Percentiles rank a stretch among this genome's conserved stretches.
Conservation (phyloP, 53 echinoderm and acorn worm genomes). For the Patiria pectinifera region DNA sequence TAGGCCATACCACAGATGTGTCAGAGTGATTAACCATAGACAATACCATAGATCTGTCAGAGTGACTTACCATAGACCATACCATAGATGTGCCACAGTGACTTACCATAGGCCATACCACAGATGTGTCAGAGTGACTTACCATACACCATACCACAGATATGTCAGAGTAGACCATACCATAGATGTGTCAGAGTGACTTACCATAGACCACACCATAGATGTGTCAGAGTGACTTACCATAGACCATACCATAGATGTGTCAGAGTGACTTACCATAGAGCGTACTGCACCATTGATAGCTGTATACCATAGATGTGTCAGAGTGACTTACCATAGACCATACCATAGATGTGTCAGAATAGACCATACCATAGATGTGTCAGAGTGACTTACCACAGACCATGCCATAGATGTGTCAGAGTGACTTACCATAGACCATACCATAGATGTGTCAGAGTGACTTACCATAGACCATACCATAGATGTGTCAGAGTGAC, state of each 20-base stretch:
- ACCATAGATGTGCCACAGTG: conserved; percentile 74
- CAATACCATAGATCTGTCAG: conserved; percentile 73
- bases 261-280: conserved; percentile 72
- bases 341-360: conserved; percentile 36
- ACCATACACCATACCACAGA: too few relatives aligned
- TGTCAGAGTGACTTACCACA: conserved; percentile 72
- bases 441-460: conserved; percentile 72
- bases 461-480: conserved; percentile 83
- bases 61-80: conserved; percentile 76
- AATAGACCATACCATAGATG: conserved; percentile 71
- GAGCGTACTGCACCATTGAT: conserved; percentile 66
- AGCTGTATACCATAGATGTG: conserved; percentile 81
- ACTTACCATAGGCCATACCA: too few relatives aligned
- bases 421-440: conserved; percentile 74
- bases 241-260: conserved; percentile 80
- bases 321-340: too few relatives aligned
- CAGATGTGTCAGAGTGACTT: too few relatives aligned
- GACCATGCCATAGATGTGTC: conserved; percentile 78
- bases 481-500: conserved; percentile 67
- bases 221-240: conserved; percentile 65
- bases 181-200: conserved; percentile 65
- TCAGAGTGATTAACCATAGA: conserved; percentile 73
- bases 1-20: conserved; percentile 74
- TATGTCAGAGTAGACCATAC: conserved; percentile 65
- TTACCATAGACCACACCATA: conserved; percentile 87